Evolutionary conservation across 1,140 invertebrate genomes (phyloP).

Genomic region (Polypedilum vanderplanki): DNA sequence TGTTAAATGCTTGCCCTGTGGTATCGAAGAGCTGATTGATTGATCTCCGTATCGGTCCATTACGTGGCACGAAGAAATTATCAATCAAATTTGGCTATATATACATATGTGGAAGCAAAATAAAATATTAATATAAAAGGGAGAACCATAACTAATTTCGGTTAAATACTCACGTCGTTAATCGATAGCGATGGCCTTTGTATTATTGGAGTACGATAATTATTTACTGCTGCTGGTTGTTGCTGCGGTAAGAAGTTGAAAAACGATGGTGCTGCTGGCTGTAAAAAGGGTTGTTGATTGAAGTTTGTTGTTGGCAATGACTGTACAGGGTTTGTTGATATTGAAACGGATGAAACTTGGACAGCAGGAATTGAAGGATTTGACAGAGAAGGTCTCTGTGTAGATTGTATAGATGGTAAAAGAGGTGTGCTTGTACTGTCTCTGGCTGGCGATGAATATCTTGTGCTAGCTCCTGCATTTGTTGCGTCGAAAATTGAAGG

Average conservation of each 20-base stretch:
- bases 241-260: background rate
- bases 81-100: background rate
- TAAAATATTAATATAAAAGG: background rate
- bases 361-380: background rate
- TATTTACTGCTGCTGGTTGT: background rate
- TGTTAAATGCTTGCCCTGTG: background rate
- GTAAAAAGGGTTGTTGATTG: background rate
- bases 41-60: background rate
- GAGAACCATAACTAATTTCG: background rate
- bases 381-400: background rate
- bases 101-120: too few relatives aligned
- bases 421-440: too few relatives aligned
- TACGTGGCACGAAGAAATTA: conserved; percentile 1
- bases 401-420: too few relatives aligned
- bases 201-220: too few relatives aligned
- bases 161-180: conserved; percentile 10
- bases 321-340: background rate
- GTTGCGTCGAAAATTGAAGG: too few relatives aligned
- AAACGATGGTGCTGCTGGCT: background rate
- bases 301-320: background rate
- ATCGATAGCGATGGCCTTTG: too few relatives aligned
- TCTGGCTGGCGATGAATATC: too few relatives aligned
- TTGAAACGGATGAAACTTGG: background rate
- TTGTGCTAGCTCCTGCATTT: too few relatives aligned
- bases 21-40: background rate